Evolutionary conservation across 2,888 invertebrate genomes (phyloP).

Genomic region (Eugnorisma glareosa): DNA sequence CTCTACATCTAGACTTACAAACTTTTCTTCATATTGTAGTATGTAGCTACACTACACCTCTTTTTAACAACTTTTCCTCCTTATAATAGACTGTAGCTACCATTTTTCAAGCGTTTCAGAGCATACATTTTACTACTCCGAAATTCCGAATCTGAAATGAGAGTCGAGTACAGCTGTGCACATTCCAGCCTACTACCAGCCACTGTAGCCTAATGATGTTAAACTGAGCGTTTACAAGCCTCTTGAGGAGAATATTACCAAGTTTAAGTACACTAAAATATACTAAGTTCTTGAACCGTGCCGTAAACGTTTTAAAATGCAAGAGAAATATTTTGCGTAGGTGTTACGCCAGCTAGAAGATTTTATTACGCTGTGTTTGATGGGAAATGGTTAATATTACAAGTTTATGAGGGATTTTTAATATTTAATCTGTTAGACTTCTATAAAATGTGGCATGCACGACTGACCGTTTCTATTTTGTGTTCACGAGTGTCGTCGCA

Average conservation of each 20-base stretch:
- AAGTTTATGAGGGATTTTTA: neutral
- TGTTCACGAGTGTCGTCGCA: neutral
- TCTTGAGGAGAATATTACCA: slow-evolving; percentile 39
- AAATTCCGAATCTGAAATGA: slow-evolving; percentile 3
- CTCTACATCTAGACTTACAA: neutral
- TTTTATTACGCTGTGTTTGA: neutral
- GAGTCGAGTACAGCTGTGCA: slow-evolving; percentile 22
- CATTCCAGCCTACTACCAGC: slow-evolving; percentile 2
- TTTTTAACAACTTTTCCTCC: too few species aligned
- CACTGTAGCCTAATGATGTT: slow-evolving; percentile 37
- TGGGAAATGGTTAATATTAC: neutral
- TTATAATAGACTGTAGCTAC: neutral
- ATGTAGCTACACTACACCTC: neutral
- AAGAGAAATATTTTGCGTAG: slow-evolving; percentile 11
- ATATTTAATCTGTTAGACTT: neutral
- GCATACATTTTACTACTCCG: slow-evolving; percentile 3
- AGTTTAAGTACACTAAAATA: slow-evolving; percentile 28
- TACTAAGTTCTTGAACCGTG: slow-evolving; percentile 17
- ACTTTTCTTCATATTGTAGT: neutral
- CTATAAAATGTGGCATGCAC: neutral
- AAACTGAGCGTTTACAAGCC: slow-evolving; percentile 43
- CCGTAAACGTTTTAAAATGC: slow-evolving; percentile 27
- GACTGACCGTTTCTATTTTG: neutral
- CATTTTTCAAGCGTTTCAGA: neutral
- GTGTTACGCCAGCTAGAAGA: neutral